These are phyloP conservation scores for Pongo abelii DNA, from an alignment of 2,113 vertebrate genomes.

Conservation along the genomic window DNA sequence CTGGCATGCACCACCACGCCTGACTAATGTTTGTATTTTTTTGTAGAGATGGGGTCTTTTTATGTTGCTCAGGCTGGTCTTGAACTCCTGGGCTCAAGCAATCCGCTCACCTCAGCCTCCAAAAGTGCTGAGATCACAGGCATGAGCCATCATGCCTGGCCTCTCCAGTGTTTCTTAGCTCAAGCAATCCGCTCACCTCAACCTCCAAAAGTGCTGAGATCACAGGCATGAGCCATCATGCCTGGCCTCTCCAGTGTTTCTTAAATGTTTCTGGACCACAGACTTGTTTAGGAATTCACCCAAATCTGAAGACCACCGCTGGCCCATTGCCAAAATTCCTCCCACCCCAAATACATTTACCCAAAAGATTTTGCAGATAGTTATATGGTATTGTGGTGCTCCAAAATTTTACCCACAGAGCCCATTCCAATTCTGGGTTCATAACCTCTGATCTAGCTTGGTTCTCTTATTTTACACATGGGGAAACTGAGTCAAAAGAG, in stretches of 20 bases:
- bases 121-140: too few relatives aligned
- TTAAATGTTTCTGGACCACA: not conserved
- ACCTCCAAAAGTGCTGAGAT: too few relatives aligned
- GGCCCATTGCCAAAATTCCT: not conserved
- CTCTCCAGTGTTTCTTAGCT: not conserved
- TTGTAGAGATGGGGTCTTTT: too few relatives aligned
- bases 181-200: too few relatives aligned
- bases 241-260: not conserved
- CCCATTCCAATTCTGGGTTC: not conserved
- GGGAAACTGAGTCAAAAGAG: not conserved
- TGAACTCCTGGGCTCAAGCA: too few relatives aligned
- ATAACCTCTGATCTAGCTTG: not conserved
- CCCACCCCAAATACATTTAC: not conserved
- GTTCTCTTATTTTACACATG: not conserved
- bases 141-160: too few relatives aligned
- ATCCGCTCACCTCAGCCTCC: too few relatives aligned
- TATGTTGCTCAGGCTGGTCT: too few relatives aligned
- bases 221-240: too few relatives aligned
- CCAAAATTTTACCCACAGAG: not conserved
- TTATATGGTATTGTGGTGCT: not conserved
- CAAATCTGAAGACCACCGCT: not conserved
- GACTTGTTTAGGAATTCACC: not conserved
- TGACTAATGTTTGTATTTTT: too few relatives aligned
- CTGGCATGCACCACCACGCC: too few relatives aligned
- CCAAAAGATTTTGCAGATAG: not conserved